Percentiles rank a stretch among this genome's conserved stretches.
phyloP scores from a whole-genome alignment of 2,113 vertebrate genomes.

The Phocoena phocoena region DNA sequence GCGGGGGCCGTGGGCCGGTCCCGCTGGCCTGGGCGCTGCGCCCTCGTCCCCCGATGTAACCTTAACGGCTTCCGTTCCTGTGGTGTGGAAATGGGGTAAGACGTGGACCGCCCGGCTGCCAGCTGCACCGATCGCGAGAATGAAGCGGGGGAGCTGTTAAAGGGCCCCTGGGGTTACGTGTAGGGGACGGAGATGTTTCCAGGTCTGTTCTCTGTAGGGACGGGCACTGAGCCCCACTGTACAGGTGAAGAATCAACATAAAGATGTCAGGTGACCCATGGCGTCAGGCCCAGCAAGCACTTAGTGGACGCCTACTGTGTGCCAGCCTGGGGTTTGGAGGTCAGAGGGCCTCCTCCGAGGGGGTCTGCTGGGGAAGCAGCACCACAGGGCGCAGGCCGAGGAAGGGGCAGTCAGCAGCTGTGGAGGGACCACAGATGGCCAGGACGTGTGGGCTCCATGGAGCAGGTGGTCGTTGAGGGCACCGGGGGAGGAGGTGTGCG shows the following conservation, averaged over 20 bases:
- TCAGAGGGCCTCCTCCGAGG: neutral
- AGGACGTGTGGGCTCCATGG: neutral
- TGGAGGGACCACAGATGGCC: neutral
- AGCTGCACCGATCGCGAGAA: neutral
- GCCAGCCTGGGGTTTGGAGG: neutral
- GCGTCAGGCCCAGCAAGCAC: neutral
- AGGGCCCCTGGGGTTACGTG: neutral
- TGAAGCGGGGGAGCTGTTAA: too few relatives aligned
- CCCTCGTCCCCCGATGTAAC: neutral
- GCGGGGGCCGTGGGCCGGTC: neutral
- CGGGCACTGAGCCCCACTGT: rapidly evolving
- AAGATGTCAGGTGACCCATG: rapidly evolving
- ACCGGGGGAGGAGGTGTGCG: rapidly evolving
- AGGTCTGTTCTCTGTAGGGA: neutral
- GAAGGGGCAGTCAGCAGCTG: rapidly evolving
- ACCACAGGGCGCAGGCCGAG: neutral
- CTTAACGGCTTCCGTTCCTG: too few relatives aligned
- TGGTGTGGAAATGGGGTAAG: neutral
- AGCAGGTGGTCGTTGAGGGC: neutral
- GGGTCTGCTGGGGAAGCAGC: neutral
- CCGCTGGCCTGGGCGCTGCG: rapidly evolving
- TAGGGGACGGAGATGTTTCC: neutral
- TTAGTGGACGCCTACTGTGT: rapidly evolving
- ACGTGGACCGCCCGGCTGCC: neutral
- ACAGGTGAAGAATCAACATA: rapidly evolving